A percentile compares a stretch with the other conserved stretches of the same genome.
Conservation (phyloP, 1,140 invertebrate species). For the Eufriesea mexicana region DNA sequence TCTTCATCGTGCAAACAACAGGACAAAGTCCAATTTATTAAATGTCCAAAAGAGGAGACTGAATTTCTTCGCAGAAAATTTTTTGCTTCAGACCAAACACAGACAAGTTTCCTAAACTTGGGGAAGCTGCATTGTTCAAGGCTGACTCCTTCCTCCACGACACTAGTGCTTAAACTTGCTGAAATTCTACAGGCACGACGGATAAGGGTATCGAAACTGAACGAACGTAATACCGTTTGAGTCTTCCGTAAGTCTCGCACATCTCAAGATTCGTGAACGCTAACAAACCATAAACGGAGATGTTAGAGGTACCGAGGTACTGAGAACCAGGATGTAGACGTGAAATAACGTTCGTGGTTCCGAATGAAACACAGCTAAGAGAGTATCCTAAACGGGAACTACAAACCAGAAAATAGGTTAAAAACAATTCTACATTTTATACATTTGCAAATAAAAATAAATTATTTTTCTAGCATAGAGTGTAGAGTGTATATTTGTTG, state of each 20-base stretch:
- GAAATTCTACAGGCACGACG: slow-evolving; percentile 6
- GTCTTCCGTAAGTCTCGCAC: background rate
- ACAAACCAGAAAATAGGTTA: no score
- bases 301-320: background rate
- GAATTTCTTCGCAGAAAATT: no score
- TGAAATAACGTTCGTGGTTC: no score
- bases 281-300: background rate
- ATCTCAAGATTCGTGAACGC: background rate
- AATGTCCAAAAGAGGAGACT: no score
- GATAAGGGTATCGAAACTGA: background rate
- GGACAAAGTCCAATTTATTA: background rate
- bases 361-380: no score
- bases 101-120: background rate
- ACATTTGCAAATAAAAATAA: no score
- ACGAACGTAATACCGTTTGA: slow-evolving; percentile 15
- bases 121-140: background rate
- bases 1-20: background rate
- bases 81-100: background rate
- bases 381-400: no score
- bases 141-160: background rate
- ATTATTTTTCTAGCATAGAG: no score
- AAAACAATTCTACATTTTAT: no score
- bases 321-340: no score
- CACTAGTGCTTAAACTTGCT: background rate
- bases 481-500: no score